Percentiles rank a stretch among this genome's conserved stretches.
Conservation (phyloP, 2,797 vertebrate genomes). For the Ctenochaetus hawaiiensis region DNA sequence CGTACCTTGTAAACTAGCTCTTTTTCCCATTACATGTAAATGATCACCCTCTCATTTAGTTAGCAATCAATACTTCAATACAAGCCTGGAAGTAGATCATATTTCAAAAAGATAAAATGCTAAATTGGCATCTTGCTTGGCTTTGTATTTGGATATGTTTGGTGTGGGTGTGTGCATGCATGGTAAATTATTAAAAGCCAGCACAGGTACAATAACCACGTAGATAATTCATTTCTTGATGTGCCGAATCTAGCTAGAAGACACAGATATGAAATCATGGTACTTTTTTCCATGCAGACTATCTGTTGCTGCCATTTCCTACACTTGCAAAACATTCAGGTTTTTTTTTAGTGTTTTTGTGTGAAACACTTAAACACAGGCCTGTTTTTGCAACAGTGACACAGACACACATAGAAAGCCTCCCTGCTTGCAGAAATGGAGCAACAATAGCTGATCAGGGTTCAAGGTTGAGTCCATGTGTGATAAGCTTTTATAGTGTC, state of each 20-base stretch:
- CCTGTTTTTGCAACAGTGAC: constrained; percentile 18
- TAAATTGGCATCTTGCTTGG: not conserved
- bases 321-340: not conserved
- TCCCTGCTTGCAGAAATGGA: constrained; percentile 13
- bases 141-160: constrained; percentile 2
- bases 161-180: not conserved
- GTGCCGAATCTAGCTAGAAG: not conserved
- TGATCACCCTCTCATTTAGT: not conserved
- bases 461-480: not conserved
- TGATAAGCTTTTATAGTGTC: constrained; percentile 5
- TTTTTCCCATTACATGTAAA: not conserved
- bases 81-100: not conserved
- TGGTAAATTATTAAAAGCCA: constrained; percentile 1
- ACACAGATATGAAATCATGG: not conserved
- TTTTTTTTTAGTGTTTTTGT: not conserved
- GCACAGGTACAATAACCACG: not conserved
- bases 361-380: not conserved
- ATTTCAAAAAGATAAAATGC: not conserved
- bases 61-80: not conserved
- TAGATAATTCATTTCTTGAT: not conserved
- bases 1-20: not conserved
- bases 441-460: not conserved
- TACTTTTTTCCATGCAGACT: not conserved
- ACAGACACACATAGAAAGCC: constrained; percentile 7
- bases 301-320: not conserved